phyloP scores from a whole-genome alignment of 2,888 invertebrate species.

The Drosophila prolongata region DNA sequence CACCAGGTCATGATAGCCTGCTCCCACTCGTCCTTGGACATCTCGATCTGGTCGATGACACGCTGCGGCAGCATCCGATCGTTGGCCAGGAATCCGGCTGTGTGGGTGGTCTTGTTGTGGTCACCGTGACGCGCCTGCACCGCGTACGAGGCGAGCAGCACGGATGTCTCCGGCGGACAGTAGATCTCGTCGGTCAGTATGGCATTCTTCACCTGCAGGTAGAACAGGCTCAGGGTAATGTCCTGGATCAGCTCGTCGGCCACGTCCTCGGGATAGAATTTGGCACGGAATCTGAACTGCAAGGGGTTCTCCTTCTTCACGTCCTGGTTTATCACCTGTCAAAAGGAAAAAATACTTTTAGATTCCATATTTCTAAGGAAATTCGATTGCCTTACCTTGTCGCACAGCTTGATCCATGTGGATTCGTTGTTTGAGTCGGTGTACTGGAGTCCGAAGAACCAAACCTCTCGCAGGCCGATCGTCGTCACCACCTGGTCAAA shows the following conservation, averaged over 20 bases:
- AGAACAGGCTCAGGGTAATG: constrained; percentile 97
- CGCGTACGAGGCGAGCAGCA: constrained; percentile 98
- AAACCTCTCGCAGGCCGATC: constrained; percentile 98
- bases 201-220: constrained; percentile 97
- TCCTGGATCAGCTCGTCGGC: constrained; percentile 99
- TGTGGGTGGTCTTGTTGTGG: constrained; percentile 88
- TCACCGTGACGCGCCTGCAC: constrained; percentile 99
- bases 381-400: constrained; percentile 91
- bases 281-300: constrained; percentile 99
- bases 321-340: constrained; percentile 98
- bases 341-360: too few species aligned
- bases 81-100: too few species aligned
- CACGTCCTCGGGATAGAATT: constrained; percentile 99
- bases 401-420: constrained; percentile 99
- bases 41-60: too few species aligned
- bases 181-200: constrained; percentile 99
- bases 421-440: constrained; percentile 98
- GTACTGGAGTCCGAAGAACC: constrained; percentile 99
- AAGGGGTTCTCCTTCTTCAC: constrained; percentile 99
- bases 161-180: constrained; percentile 99
- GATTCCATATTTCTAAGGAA: too few species aligned
- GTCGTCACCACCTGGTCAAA: constrained; percentile 99
- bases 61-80: too few species aligned
- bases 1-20: too few species aligned
- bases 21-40: too few species aligned